Evolutionary conservation across 92 coral and sea anemone species (phyloP).

Genomic region (Palythoa caribaeorum): DNA sequence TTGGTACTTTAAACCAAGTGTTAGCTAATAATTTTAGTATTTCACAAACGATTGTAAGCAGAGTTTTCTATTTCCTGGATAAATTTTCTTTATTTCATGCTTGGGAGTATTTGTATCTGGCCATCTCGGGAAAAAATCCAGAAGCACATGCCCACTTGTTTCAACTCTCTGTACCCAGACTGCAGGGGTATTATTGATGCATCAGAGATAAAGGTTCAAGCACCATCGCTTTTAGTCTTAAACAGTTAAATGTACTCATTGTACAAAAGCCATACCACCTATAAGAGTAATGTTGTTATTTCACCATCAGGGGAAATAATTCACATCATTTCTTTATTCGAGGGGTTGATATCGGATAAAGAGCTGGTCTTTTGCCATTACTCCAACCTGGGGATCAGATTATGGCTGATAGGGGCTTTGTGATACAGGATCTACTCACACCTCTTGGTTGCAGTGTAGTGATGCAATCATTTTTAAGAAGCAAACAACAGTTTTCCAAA

Average conservation of each 20-base stretch:
- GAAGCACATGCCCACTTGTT: too few relatives aligned
- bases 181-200: constrained; percentile 72
- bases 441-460: constrained; percentile 56
- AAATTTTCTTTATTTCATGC: too few relatives aligned
- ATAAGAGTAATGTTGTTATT: constrained; percentile 66
- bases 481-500: constrained; percentile 60
- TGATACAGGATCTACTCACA: constrained; percentile 52
- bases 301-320: constrained; percentile 67
- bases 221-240: constrained; percentile 65
- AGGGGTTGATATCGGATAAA: constrained; percentile 70
- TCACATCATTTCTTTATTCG: constrained; percentile 57
- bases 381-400: constrained; percentile 70
- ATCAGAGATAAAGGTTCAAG: constrained; percentile 66
- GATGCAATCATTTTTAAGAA: constrained; percentile 60
- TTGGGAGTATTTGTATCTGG: too few relatives aligned
- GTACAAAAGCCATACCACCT: constrained; percentile 64
- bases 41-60: too few relatives aligned
- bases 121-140: too few relatives aligned
- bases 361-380: constrained; percentile 66
- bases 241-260: constrained; percentile 49
- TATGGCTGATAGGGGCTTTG: constrained; percentile 68
- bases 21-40: too few relatives aligned
- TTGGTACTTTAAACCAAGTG: too few relatives aligned
- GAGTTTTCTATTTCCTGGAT: too few relatives aligned
- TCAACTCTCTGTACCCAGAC: constrained; percentile 30